Conservation (phyloP, 2,113 vertebrate genomes). For the Apistogramma diplotaenia region DNA sequence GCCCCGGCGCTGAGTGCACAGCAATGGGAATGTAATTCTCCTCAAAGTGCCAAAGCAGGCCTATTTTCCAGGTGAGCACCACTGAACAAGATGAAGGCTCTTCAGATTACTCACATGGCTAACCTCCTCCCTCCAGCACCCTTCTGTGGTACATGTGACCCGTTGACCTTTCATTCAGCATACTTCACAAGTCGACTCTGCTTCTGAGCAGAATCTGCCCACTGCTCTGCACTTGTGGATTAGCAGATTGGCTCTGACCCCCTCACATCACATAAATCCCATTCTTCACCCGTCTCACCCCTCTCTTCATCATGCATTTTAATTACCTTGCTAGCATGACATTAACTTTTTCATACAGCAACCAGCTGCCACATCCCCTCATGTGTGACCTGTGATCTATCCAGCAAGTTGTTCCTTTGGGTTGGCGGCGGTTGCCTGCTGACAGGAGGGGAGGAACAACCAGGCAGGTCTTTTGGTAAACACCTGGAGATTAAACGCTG, state of each 20-base stretch:
- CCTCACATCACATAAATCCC: not conserved
- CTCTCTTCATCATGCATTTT: conserved; percentile 49
- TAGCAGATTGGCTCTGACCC: not conserved
- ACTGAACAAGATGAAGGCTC: conserved; percentile 25
- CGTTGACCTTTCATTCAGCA: not conserved
- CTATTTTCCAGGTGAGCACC: conserved; percentile 46
- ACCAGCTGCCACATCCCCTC: conserved; percentile 52
- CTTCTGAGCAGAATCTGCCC: not conserved
- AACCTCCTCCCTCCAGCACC: conserved; percentile 12
- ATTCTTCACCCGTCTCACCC: not conserved
- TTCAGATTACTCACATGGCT: conserved; percentile 30
- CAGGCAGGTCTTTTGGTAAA: conserved; percentile 7
- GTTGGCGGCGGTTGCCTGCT: conserved; percentile 9
- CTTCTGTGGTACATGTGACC: conserved; percentile 24
- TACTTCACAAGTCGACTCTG: conserved; percentile 14
- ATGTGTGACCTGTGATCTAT: conserved; percentile 64
- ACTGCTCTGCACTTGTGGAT: not conserved
- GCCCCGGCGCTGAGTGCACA: not conserved
- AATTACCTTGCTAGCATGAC: conserved; percentile 52
- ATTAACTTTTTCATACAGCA: conserved; percentile 62
- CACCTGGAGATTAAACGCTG: conserved; percentile 40
- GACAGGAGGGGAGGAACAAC: not conserved
- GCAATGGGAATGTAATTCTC: not conserved
- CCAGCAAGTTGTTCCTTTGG: conserved; percentile 36
- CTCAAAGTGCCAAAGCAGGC: not conserved